Evolutionary conservation across 2,113 vertebrate species (phyloP).

Genomic region (Casuarius casuarius): DNA sequence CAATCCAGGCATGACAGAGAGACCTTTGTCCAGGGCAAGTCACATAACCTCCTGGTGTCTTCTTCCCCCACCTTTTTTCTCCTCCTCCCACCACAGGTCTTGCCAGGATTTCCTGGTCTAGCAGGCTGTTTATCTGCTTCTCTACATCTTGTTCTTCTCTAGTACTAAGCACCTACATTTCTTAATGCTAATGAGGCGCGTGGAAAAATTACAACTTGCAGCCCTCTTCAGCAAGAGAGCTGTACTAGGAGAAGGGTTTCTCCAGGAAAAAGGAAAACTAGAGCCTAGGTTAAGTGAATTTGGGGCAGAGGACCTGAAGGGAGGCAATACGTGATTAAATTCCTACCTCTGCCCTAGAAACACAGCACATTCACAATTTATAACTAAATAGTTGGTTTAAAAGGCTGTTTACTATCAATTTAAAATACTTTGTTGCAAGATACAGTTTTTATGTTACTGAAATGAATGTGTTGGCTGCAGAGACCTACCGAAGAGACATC

Average conservation of each 20-base stretch:
- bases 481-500: background rate
- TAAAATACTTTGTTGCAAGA: background rate
- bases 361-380: background rate
- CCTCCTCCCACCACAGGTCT: background rate
- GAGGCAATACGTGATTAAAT: background rate
- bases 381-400: background rate
- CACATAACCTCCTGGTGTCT: background rate
- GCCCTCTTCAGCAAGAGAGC: background rate
- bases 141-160: background rate
- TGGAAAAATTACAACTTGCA: background rate
- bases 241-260: background rate
- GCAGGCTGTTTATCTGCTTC: background rate
- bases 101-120: background rate
- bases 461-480: background rate
- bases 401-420: background rate
- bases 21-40: background rate
- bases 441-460: background rate
- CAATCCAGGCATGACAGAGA: background rate
- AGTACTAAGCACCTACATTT: background rate
- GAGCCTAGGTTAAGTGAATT: background rate
- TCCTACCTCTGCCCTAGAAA: background rate
- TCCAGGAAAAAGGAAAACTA: background rate
- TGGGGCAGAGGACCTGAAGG: background rate
- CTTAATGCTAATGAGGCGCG: rapidly evolving
- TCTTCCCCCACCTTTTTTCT: background rate